Evolutionary conservation across 2,888 invertebrate species (phyloP).

Genomic region (Perdita meconis): DNA sequence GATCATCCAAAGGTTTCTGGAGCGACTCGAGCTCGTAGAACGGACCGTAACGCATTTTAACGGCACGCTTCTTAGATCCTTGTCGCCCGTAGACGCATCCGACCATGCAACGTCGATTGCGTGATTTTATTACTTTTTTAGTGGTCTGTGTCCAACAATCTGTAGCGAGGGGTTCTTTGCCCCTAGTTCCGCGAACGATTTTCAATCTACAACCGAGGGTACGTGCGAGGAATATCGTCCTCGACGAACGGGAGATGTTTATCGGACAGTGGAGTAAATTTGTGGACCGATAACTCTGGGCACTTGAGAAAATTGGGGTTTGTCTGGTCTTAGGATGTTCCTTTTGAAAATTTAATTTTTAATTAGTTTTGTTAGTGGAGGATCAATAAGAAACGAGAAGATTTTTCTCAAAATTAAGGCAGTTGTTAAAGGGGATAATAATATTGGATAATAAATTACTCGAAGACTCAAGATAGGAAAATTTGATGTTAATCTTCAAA

Average conservation of each 20-base stretch:
- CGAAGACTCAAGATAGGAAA: too few species aligned
- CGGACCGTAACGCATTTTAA: slow-evolving; percentile 43
- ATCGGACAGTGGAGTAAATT: neutral
- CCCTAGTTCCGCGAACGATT: neutral
- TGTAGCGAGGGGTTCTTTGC: neutral
- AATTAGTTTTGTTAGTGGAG: too few species aligned
- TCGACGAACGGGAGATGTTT: neutral
- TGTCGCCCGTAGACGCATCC: neutral
- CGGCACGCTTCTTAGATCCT: slow-evolving; percentile 12
- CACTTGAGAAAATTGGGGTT: neutral
- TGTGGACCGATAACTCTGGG: neutral
- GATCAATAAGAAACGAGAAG: neutral
- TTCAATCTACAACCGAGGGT: neutral
- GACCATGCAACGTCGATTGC: neutral
- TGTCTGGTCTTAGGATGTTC: neutral
- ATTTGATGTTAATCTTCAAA: too few species aligned
- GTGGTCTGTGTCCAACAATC: neutral
- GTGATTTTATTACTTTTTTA: slow-evolving; percentile 23
- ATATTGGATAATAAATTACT: too few species aligned
- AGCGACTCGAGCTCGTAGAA: slow-evolving; percentile 14
- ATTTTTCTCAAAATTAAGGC: too few species aligned
- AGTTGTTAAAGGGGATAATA: too few species aligned
- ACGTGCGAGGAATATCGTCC: neutral
- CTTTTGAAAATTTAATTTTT: neutral
- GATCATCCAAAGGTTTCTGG: slow-evolving; percentile 18